A percentile compares a stretch with the other conserved stretches of the same genome.
Evolutionary conservation across 2,888 invertebrate genomes (phyloP).

Genomic region (Melanostoma mellinum): DNA sequence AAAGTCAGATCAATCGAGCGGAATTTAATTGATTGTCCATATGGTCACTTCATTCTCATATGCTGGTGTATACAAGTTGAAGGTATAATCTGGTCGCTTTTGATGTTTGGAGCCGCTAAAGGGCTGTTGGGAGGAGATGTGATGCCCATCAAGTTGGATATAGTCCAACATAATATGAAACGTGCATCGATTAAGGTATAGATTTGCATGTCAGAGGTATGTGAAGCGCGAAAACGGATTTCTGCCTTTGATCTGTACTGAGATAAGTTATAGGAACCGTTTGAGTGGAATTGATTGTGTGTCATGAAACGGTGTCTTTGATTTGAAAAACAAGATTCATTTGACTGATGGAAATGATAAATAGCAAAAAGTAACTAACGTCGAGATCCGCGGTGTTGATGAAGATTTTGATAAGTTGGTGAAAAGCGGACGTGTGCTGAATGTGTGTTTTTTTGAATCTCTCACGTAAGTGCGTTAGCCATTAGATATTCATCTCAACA

Average conservation of each 20-base stretch:
- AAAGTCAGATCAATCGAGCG: slow-evolving; percentile 43
- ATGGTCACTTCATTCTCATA: slow-evolving; percentile 31
- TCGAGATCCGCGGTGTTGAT: too few relatives aligned
- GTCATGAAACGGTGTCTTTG: too few relatives aligned
- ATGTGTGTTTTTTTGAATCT: too few relatives aligned
- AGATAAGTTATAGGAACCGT: slow-evolving; percentile 3
- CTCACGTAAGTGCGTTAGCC: too few relatives aligned
- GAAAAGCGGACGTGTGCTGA: too few relatives aligned
- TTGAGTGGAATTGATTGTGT: slow-evolving; percentile 22
- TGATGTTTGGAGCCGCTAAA: slow-evolving; percentile 7
- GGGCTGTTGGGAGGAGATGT: not conserved
- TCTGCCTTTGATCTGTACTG: slow-evolving; percentile 41
- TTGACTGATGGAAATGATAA: too few relatives aligned
- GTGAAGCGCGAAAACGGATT: slow-evolving; percentile 5
- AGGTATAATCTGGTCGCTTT: slow-evolving; percentile 4
- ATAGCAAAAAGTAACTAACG: too few relatives aligned
- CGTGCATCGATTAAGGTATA: slow-evolving; percentile 54
- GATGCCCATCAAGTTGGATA: slow-evolving; percentile 49
- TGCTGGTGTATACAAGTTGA: not conserved
- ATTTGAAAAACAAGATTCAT: too few relatives aligned
- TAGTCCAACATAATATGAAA: slow-evolving; percentile 48
- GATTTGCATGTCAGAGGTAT: slow-evolving; percentile 36
- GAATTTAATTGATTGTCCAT: slow-evolving; percentile 65
- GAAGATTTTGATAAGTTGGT: too few relatives aligned
- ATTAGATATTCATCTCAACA: too few relatives aligned